Base-by-base conservation (phyloP, 2,797 vertebrate genomes). In the Catharus ustulatus region DNA sequence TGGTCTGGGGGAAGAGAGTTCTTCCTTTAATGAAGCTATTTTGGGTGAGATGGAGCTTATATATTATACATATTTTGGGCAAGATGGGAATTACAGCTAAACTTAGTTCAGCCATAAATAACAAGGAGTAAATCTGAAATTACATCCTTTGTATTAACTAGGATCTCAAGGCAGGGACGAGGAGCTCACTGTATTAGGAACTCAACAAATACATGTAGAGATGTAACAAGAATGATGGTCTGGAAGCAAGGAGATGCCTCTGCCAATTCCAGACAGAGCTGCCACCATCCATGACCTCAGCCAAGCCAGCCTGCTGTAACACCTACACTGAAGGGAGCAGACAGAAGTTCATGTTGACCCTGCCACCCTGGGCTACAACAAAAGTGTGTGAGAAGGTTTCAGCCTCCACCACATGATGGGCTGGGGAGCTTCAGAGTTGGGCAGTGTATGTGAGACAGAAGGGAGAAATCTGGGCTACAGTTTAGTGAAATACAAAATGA, bases 401-500 rank as follows among this genome's bases (percentile, higher is more conserved):
- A 75, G 76, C 36, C 73, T 19, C 6, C 8, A 43, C 49, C 55
- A 45, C 29, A n/a, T 1, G 1, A 84, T 18, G 48, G 61, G 29
- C 54, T 86, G 58, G 52, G 38, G 49, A 88, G 73, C 85, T 88
- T 14, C 66, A 59, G 64, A 85, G 21, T 15, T 75, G 76, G 73
- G 48, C 93, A 86, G 48, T 48, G 58, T 52, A 4, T 9, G 43
- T 27, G 54, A 22, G 84, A 91, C 94, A 94, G 90, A 95, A 95
- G 79, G 93, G 58, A 94, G 69, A 95, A 96, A 94, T 90, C 76
- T 93, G 87, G 85, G 46, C 79, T 90, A 32, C n/a, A 90, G 79
- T 49, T 63, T 90, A 94, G 76, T 59, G 73, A 93, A 84, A 95
- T 36, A 58, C 16, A 61, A 94, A 91, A 91, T 63, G 83, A 94